Evolutionary conservation across 2,113 vertebrate genomes (phyloP).

Genomic region (Phasianus colchicus): DNA sequence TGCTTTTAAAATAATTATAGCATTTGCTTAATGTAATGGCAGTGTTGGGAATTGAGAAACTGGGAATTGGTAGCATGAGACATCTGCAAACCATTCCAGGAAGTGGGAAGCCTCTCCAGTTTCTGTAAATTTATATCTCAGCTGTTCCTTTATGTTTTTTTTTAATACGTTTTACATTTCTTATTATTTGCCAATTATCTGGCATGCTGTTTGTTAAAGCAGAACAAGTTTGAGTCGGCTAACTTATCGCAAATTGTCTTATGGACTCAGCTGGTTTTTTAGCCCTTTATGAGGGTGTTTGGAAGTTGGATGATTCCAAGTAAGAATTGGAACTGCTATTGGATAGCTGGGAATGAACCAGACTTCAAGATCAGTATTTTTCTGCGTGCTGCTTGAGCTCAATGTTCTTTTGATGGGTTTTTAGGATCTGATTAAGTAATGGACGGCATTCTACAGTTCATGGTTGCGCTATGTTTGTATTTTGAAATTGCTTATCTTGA

Average conservation of each 20-base stretch:
- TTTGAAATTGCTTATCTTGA: not conserved
- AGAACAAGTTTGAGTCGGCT: not conserved
- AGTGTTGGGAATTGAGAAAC: conserved; percentile 6
- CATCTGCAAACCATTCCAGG: not conserved
- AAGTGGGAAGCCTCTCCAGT: not conserved
- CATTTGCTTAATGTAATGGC: conserved; percentile 13
- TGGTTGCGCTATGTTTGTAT: not conserved
- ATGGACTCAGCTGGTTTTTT: not conserved
- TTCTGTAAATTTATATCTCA: not conserved
- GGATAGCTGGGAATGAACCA: not conserved
- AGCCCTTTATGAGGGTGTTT: not conserved
- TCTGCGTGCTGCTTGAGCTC: not conserved
- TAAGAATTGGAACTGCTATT: not conserved
- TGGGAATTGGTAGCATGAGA: conserved; percentile 14
- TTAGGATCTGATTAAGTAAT: not conserved
- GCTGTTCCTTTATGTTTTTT: not conserved
- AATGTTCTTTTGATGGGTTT: not conserved
- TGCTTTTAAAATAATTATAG: conserved; percentile 15
- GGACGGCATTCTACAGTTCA: not conserved
- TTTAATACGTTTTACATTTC: not conserved
- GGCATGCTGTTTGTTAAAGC: not conserved
- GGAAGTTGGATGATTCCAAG: not conserved
- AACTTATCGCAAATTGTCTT: not conserved
- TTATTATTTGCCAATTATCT: not conserved
- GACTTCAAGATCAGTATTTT: not conserved